These are phyloP conservation scores for Yponomeuta cagnagella DNA, from an alignment of 2,888 invertebrate species.

Conservation along the genomic window DNA sequence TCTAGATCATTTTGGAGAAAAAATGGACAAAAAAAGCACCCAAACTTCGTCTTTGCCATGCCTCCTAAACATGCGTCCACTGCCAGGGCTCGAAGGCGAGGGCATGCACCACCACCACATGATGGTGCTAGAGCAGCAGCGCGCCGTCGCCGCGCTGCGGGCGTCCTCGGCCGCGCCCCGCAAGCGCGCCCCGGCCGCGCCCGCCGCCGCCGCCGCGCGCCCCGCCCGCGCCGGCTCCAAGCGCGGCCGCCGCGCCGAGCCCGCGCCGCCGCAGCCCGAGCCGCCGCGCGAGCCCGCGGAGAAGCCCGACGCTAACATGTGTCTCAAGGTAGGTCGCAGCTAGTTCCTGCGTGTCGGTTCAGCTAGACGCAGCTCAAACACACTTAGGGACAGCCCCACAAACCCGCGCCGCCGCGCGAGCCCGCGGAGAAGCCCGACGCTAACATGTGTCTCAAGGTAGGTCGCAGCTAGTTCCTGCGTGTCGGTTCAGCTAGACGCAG, in stretches of 20 bases:
- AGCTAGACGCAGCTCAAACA: too few species aligned
- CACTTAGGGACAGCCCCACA: too few species aligned
- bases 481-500: too few species aligned
- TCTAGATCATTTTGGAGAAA: too few species aligned
- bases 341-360: too few species aligned
- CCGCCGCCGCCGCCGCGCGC: slow-evolving; percentile 32
- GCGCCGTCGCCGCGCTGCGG: slow-evolving; percentile 64
- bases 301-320: slow-evolving; percentile 91
- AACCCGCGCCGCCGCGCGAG: too few species aligned
- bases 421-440: too few species aligned
- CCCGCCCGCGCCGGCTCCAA: slow-evolving; percentile 18
- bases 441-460: too few species aligned
- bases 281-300: slow-evolving; percentile 81
- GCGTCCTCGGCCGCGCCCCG: slow-evolving; percentile 32
- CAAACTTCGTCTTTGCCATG: too few species aligned
- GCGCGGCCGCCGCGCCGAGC: slow-evolving; percentile 41
- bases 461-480: too few species aligned
- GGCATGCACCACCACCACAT: slow-evolving; percentile 77
- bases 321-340: slow-evolving; percentile 85
- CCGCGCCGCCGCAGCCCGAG: slow-evolving; percentile 68
- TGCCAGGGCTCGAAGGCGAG: slow-evolving; percentile 66
- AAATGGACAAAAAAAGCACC: too few species aligned
- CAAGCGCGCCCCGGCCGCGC: slow-evolving; percentile 60
- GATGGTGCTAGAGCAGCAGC: slow-evolving; percentile 74
- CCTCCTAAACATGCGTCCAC: background rate